These are phyloP conservation scores for Phortica variegata DNA, from an alignment of 1,140 invertebrate species.

Conservation along the genomic window DNA sequence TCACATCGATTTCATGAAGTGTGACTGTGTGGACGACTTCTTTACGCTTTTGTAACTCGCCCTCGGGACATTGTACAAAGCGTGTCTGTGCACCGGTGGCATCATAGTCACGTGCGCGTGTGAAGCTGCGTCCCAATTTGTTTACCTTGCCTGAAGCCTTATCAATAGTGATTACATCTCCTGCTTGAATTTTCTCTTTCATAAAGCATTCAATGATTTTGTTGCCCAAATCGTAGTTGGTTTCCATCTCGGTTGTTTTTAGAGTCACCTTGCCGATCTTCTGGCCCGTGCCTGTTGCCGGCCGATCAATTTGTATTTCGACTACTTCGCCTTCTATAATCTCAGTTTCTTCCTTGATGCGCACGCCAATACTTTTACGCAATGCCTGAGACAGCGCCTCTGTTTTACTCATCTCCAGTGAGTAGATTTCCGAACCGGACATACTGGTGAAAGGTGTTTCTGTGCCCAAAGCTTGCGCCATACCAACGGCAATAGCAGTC, in stretches of 20 bases:
- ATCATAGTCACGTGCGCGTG: conserved; percentile 95
- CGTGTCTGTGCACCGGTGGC: conserved; percentile 89
- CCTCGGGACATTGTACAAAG: conserved; percentile 98
- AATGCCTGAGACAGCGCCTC: conserved; percentile 97
- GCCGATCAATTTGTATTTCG: conserved; percentile 94
- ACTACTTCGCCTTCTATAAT: conserved; percentile 99
- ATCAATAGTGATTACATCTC: conserved; percentile 97
- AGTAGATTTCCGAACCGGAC: conserved; percentile 95
- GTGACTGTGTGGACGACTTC: conserved; percentile 98
- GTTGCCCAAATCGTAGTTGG: conserved; percentile 95
- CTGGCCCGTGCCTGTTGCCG: conserved; percentile 85
- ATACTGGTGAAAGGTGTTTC: conserved; percentile 99
- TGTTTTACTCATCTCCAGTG: conserved; percentile 98
- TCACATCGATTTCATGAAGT: conserved; percentile 98
- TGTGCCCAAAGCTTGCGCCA: conserved; percentile 89
- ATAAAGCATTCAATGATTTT: conserved; percentile 98
- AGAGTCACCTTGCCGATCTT: conserved; percentile 92
- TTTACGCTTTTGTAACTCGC: conserved; percentile 97
- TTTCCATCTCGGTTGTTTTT: conserved; percentile 99
- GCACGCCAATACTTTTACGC: conserved; percentile 94
- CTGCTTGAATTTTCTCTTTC: conserved; percentile 96
- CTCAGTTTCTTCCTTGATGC: conserved; percentile 98
- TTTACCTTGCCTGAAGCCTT: conserved; percentile 98
- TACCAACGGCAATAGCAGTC: conserved; percentile 95
- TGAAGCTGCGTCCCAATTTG: conserved; percentile 92